These are phyloP conservation scores for Microctonus aethiopoides DNA, from an alignment of 2,888 invertebrate species.

Conservation along the genomic window DNA sequence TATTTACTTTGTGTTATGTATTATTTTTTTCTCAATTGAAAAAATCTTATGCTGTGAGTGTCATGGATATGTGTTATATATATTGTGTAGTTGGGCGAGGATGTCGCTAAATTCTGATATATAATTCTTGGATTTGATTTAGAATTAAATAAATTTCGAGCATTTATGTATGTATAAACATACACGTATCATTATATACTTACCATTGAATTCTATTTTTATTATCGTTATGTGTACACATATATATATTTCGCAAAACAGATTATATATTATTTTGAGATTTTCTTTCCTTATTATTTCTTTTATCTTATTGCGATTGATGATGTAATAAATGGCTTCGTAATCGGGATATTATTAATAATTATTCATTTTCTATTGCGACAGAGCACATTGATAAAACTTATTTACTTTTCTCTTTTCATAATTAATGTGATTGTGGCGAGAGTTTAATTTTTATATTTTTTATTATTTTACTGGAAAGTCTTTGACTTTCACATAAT, in stretches of 20 bases:
- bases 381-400: conserved; percentile 45
- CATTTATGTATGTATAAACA: conserved; percentile 31
- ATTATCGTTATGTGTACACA: conserved; percentile 44
- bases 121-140: conserved; percentile 19
- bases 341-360: conserved; percentile 47
- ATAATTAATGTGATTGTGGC: conserved; percentile 51
- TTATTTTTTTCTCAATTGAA: conserved; percentile 10
- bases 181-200: conserved; percentile 49
- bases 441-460: conserved; percentile 42
- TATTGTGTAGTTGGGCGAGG: too few relatives aligned
- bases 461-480: conserved; percentile 18
- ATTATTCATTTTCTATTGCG: conserved; percentile 44
- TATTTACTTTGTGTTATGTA: neutral
- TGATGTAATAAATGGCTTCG: conserved; percentile 39
- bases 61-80: conserved; percentile 19
- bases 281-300: conserved; percentile 16
- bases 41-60: conserved; percentile 15
- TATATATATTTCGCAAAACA: conserved; percentile 40
- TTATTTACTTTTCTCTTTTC: conserved; percentile 40
- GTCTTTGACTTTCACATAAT: conserved; percentile 9
- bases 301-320: conserved; percentile 26
- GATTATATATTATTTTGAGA: conserved; percentile 4
- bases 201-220: conserved; percentile 49
- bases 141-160: conserved; percentile 16
- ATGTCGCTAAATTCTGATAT: too few relatives aligned